Base-by-base conservation (phyloP, 2,113 vertebrate species). In the Anarrhichthys ocellatus region DNA sequence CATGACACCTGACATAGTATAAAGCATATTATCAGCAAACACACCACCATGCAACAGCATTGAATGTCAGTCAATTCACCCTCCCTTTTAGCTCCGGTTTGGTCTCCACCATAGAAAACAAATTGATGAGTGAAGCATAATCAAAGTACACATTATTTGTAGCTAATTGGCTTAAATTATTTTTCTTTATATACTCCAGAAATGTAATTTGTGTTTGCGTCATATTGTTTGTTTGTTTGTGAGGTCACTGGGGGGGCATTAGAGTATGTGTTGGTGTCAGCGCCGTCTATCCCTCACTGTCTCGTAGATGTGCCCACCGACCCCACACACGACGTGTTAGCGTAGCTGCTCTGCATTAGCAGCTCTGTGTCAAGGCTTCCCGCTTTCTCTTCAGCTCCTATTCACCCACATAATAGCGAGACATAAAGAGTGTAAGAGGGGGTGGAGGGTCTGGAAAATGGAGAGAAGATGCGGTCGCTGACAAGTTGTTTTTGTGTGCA, bases 321-420 rank as follows among this genome's bases (percentile, higher is more conserved):
- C 72, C 6, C 4, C 73, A 65, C 50, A 58, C 68, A 70, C 15
- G 0, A 59, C 56, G 67, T 70, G 73, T 83, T 76, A 61, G 76
- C 58, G 76, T 78, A 54, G 38, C 56, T 22, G 29, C 74, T 86
- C 74, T 83, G 78, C 91, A 90, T 92, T 76, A 88, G 81, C 76
- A 56, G 73, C 85, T 87, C 81, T 87, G 83, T 84, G 88, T 82
- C 72, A 10, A 81, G 81, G 74, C 81, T 73, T 80, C 56, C 74
- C 17, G 78, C 90, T 89, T 87, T 70, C 81, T 78, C 90, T 91
- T 91, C 91, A 91, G 90, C 91, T 93, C 92, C 89, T 93, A n/a
- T 93, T 93, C 91, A 83, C 85, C 83, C 32, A 73, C 91, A 92
- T 71, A 94, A 92, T 84, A 83, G 82, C 9, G 17, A 78, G 65